Evolutionary conservation across 2,888 invertebrate genomes (phyloP), one percentile per base, ranked within the genome.

Genomic region (Rotaria macrura): DNA sequence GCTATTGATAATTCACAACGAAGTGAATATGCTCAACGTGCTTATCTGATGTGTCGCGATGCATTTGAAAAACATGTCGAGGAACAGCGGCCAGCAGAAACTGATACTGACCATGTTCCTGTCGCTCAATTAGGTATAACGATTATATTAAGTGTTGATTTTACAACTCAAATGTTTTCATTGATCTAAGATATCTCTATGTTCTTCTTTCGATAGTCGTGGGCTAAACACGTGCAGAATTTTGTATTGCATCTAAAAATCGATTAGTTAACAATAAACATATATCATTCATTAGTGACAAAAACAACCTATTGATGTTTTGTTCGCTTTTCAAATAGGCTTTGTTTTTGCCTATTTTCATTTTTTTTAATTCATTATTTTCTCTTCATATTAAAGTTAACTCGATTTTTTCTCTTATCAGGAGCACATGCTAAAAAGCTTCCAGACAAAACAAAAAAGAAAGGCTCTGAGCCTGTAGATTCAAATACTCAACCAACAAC

Each of bases 31-130:
- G 91, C 90, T 5, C 87, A 89, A 86, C 87, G 88, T 43, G 91
- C 91, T 3, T 87, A 90, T 1, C 90, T 90, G 86, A 87, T 90
- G 85, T 91, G 91, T 87, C 87, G 89, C 10, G 90, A 90, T 86
- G 90, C 91, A n/a, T 90, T 90, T 1, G 87, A 88, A 29, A 88
- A 88, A 74, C 87, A 87, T 34, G 88, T 89, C 3, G 86, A 86
- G 84, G 86, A 86, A 40, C 43, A 43, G 29, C 40, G 47, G 20
- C 25, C 12, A 55, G 52, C 38, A 84, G 55, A 54, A 10, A 0
- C 9, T 0, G 84, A 84, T 40, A 29, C 25, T 84, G 84, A 55
- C 29, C 84, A 84, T 84, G 38, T 14, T 43, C 52, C 38, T 14
- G 9, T 34, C 52, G 38, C 25, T 3, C 84, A 34, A 25, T 2